phyloP scores from a whole-genome alignment of 2,888 invertebrate genomes.

The Hydropsyche betteni region DNA sequence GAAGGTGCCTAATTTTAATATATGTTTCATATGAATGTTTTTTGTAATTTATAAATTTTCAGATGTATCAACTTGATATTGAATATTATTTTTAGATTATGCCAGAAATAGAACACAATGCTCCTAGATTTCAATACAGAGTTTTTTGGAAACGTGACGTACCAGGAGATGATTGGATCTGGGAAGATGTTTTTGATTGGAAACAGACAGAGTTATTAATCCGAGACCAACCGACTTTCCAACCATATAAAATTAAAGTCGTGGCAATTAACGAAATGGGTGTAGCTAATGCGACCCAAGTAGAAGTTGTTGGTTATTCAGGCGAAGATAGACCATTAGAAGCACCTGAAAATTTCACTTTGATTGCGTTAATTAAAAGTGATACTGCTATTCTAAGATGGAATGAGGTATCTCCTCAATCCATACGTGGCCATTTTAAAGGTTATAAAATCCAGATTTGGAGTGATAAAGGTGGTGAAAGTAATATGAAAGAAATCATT shows the following conservation, averaged over 20 bases:
- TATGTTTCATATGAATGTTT: background rate
- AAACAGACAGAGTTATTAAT: slow-evolving; percentile 73
- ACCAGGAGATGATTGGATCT: slow-evolving; percentile 74
- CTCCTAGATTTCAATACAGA: slow-evolving; percentile 90
- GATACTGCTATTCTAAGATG: slow-evolving; percentile 88
- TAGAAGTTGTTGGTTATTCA: slow-evolving; percentile 87
- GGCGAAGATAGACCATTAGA: slow-evolving; percentile 90
- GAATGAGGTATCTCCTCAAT: slow-evolving; percentile 83
- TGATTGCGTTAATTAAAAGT: slow-evolving; percentile 79
- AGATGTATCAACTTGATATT: background rate
- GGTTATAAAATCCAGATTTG: slow-evolving; percentile 98
- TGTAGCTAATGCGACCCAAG: slow-evolving; percentile 80
- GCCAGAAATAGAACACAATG: slow-evolving; percentile 97
- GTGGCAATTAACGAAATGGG: slow-evolving; percentile 90
- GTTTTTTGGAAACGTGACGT: slow-evolving; percentile 87
- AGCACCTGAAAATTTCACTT: slow-evolving; percentile 84
- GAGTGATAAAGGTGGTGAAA: slow-evolving; percentile 81
- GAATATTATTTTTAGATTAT: slow-evolving; percentile 71
- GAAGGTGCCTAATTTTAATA: slow-evolving; percentile 72
- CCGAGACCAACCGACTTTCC: slow-evolving; percentile 87
- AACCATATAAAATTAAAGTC: slow-evolving; percentile 89
- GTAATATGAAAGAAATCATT: slow-evolving; percentile 76
- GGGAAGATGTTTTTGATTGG: slow-evolving; percentile 83
- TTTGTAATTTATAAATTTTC: background rate
- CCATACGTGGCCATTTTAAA: slow-evolving; percentile 90